These are phyloP conservation scores for Cyprinodon tularosa DNA, from an alignment of 2,113 vertebrate genomes.

Conservation along the genomic window DNA sequence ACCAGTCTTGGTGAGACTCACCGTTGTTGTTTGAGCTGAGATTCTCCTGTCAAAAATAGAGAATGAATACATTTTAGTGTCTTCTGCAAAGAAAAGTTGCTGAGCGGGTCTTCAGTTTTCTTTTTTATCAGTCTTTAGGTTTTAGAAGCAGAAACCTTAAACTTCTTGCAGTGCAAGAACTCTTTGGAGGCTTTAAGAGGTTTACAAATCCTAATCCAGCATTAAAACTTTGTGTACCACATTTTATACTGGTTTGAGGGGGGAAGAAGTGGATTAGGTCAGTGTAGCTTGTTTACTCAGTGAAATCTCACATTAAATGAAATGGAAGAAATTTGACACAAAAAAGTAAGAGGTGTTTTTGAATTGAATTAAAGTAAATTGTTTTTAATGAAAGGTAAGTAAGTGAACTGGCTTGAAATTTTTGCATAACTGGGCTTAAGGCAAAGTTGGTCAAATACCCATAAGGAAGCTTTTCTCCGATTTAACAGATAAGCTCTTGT, in stretches of 20 bases:
- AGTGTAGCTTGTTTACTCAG: conserved; percentile 15
- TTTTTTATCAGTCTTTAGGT: not conserved
- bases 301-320: conserved; percentile 26
- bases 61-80: conserved; percentile 38
- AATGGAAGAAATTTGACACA: conserved; percentile 30
- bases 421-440: too few relatives aligned
- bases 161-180: conserved; percentile 19
- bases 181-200: conserved; percentile 31
- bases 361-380: too few relatives aligned
- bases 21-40: conserved; percentile 80
- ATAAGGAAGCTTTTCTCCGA: too few relatives aligned
- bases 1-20: conserved; percentile 92
- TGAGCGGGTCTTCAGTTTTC: conserved; percentile 12
- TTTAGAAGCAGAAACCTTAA: conserved; percentile 1
- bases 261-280: conserved; percentile 1
- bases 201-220: conserved; percentile 57
- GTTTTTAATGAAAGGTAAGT: too few relatives aligned
- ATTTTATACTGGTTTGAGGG: conserved; percentile 24
- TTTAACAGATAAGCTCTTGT: too few relatives aligned
- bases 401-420: too few relatives aligned
- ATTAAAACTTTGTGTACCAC: conserved; percentile 32
- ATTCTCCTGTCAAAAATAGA: conserved; percentile 82
- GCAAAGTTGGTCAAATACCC: too few relatives aligned
- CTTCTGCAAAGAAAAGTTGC: conserved; percentile 20
- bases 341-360: too few relatives aligned